These are phyloP conservation scores for Coturnix japonica DNA, from an alignment of 2,113 vertebrate species.

Conservation along the genomic window DNA sequence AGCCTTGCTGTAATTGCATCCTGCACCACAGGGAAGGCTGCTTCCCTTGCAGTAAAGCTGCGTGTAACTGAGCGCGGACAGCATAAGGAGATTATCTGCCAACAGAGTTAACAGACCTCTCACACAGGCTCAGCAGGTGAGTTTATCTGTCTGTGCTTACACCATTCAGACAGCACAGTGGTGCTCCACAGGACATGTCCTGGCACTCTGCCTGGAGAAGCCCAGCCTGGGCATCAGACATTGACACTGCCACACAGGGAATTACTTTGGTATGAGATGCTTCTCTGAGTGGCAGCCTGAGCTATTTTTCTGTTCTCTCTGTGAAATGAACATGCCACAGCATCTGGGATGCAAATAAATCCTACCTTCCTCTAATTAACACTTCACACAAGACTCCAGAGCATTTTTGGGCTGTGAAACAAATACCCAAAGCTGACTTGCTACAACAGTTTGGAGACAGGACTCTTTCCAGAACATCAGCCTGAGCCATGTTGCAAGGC, in stretches of 20 bases:
- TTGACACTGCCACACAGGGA: background rate
- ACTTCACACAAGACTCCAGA: background rate
- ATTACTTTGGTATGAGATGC: background rate
- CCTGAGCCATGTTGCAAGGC: background rate
- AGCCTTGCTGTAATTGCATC: background rate
- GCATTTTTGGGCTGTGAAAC: background rate
- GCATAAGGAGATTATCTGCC: conserved; percentile 31
- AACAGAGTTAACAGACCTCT: background rate
- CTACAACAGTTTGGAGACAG: background rate
- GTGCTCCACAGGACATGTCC: background rate
- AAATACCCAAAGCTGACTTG: background rate
- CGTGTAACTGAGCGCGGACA: background rate
- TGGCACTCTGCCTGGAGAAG: background rate
- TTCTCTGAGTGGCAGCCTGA: background rate
- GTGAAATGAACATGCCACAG: background rate
- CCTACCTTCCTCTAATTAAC: background rate
- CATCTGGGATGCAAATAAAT: background rate
- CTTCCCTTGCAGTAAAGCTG: conserved; percentile 11
- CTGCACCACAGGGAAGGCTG: background rate
- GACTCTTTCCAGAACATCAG: background rate
- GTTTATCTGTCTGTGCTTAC: background rate
- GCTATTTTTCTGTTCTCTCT: background rate
- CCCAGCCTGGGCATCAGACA: background rate
- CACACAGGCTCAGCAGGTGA: background rate
- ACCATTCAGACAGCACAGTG: background rate